A percentile compares a stretch with the other conserved stretches of the same genome.
These are phyloP conservation scores for Choloepus didactylus DNA, from an alignment of 2,797 vertebrate species.

Conservation along the genomic window DNA sequence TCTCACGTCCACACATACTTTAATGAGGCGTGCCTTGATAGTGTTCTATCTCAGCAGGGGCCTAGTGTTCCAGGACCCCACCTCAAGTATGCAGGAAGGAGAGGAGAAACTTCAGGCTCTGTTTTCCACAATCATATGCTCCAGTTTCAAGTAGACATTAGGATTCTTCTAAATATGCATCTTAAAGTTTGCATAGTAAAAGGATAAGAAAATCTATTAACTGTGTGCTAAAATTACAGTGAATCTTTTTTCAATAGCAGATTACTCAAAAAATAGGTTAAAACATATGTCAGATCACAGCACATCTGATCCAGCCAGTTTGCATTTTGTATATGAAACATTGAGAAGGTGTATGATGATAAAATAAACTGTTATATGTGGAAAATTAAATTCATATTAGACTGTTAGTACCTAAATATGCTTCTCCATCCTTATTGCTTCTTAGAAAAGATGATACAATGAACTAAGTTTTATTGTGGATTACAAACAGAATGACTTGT, in stretches of 20 bases:
- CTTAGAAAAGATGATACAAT: background rate
- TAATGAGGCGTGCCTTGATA: too few relatives aligned
- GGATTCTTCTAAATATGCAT: background rate
- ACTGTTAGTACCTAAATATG: background rate
- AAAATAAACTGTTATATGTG: background rate
- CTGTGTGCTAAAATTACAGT: background rate
- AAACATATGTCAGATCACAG: background rate
- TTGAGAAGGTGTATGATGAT: background rate
- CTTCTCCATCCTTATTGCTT: background rate
- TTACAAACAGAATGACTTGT: background rate
- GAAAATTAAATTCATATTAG: background rate
- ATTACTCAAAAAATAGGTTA: conserved; percentile 1
- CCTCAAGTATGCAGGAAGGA: too few relatives aligned
- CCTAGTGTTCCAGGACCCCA: too few relatives aligned
- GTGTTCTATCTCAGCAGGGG: too few relatives aligned
- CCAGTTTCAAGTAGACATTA: background rate
- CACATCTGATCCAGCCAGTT: background rate
- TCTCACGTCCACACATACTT: too few relatives aligned
- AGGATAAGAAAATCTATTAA: background rate
- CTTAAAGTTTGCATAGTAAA: background rate
- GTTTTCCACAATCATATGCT: background rate
- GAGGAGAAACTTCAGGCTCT: too few relatives aligned
- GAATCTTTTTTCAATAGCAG: background rate
- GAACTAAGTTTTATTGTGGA: background rate
- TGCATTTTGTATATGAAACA: conserved; percentile 6